Evolutionary conservation across 2,113 vertebrate genomes (phyloP), one percentile per base, ranked within the genome.

Genomic region (Melanocharis versteri): DNA sequence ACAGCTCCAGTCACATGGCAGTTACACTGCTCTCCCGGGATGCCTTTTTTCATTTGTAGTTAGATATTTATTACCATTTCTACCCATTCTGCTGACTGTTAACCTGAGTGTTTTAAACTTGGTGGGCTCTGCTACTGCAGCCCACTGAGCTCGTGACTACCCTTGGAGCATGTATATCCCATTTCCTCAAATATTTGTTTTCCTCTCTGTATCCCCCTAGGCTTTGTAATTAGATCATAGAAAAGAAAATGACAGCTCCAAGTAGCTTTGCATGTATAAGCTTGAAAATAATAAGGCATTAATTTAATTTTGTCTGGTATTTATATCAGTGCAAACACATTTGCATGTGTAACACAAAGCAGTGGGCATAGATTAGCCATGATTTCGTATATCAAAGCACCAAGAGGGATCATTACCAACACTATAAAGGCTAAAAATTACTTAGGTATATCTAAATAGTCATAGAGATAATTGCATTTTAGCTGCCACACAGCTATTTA

Each of bases 241-340:
- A 78, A 88, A 90, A 96, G n/a, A 90, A 96, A 93, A 82, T 69
- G 68, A 87, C 73, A 90, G 58, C 39, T 97, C 28, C 47, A 86
- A 78, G 65, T 96, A 51, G 75, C 71, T 97, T 94, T 86, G 44
- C 39, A 51, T 89, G 30, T 72, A 66, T 96, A 89, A 90, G 70
- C 73, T 83, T 69, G 68, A 94, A 95, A 93, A 95, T 93, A 96
- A 91, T 89, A 89, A 93, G 51, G 51, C 87, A 90, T 86, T 93
- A 83, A 92, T 93, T 95, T 97, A 44, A 93, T 94, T 97, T 96
- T 92, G 51, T 71, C 84, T 96, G 40, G 84, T 93, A 91, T 95
- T 95, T 91, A 78, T 83, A 87, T 93, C 42, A 94, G 73, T 70
- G 91, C 45, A 95, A 96, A 56, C 27, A 80, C 45, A 91, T 95